Evolutionary conservation across 2,888 invertebrate species (phyloP), one percentile per base, ranked within the genome.

Genomic region (Ornithoptera alexandrae): DNA sequence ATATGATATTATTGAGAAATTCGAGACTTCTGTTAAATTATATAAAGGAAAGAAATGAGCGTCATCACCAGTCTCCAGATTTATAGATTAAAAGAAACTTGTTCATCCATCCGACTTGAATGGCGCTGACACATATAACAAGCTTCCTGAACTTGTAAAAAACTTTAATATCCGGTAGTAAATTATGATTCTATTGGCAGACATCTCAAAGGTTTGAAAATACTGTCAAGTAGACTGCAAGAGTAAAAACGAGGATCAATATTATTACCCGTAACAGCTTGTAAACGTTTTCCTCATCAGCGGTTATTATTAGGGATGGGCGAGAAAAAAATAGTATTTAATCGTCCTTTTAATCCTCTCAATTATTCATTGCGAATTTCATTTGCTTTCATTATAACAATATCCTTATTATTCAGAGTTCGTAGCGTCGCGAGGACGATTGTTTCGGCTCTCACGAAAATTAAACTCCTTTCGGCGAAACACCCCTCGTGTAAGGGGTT

Each of bases 311-410:
- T n/a, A 17, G 6, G 18, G 20, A 8, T 6, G 10, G n/a, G 12
- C 8, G 6, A 2, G 22, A 57, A n/a, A 57, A 20, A 20, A n/a
- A 7, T 2, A 10, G 22, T 57, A n/a, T 50, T 50, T 50, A 50
- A 50, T 50, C 57, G n/a, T 57, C 1, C 20, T n/a, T 57, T 66
- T 50, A 60, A 67, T 60, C 67, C 67, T 53, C 61, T 60, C 20
- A 61, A 53, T 65, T 17, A 61, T 60, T 61, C 61, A 50, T 60
- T 46, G 20, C 60, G 61, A 61, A 67, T 50, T 61, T 30, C 61
- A 60, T 67, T 67, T 53, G 20, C 66, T 67, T 61, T 61, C 50
- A 67, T 60, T 61, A 61, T 61, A 24, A 61, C 17, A 60, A 50
- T 30, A n/a, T 42, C 22, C 20, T 60, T 67, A 61, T 50, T 67